Conservation (phyloP, 2,888 invertebrate genomes). For the Branchinecta sandiegonensis region DNA sequence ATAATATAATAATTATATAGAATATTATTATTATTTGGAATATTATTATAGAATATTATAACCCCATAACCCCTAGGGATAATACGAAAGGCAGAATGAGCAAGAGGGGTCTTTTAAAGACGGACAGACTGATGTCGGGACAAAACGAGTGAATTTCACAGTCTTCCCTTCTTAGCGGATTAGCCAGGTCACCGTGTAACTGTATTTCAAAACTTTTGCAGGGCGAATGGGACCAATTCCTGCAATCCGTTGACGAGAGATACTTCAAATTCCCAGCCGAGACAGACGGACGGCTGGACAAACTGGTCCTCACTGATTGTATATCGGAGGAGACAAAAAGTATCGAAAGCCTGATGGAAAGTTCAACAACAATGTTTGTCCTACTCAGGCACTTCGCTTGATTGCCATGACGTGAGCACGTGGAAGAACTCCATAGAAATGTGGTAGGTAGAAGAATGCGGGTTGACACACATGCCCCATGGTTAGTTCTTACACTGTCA, state of each 20-base stretch:
- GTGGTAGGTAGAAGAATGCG: slow-evolving; percentile 23
- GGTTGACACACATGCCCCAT: no score
- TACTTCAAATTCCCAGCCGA: slow-evolving; percentile 9
- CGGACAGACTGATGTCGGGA: no score
- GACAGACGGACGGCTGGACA: not conserved
- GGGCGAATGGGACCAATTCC: slow-evolving; percentile 25
- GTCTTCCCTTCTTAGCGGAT: no score
- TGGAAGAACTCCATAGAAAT: slow-evolving; percentile 27
- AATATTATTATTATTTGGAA: no score
- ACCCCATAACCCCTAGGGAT: no score
- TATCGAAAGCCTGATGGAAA: not conserved
- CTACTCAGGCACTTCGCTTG: slow-evolving; percentile 30
- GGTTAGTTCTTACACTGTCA: no score
- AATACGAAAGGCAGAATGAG: no score
- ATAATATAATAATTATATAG: no score
- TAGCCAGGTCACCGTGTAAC: no score
- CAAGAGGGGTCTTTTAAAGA: no score
- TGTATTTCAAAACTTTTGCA: not conserved
- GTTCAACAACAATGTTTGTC: slow-evolving; percentile 27
- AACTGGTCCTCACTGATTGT: not conserved
- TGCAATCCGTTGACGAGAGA: slow-evolving; percentile 24
- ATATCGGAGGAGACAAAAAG: not conserved
- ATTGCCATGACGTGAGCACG: slow-evolving; percentile 31
- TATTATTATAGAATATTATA: no score
- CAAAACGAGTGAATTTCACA: no score